These are phyloP conservation scores for Acheta domesticus DNA, from an alignment of 2,888 invertebrate genomes.

Conservation along the genomic window DNA sequence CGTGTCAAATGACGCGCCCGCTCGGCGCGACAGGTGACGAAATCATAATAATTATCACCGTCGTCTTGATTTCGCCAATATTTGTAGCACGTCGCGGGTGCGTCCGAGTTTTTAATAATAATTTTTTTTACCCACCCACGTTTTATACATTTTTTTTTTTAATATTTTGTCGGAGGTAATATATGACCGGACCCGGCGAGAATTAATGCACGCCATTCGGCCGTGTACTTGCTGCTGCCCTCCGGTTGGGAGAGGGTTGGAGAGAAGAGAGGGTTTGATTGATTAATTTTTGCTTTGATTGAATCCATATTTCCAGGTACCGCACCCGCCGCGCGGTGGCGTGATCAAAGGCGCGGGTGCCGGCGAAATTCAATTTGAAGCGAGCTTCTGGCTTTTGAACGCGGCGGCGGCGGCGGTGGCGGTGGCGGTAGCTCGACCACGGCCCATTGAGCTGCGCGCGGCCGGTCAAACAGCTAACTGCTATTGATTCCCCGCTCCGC, in stretches of 20 bases:
- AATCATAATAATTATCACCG: constrained; percentile 10
- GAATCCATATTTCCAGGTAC: constrained; percentile 21
- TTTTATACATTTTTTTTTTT: neutral
- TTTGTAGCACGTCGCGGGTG: neutral
- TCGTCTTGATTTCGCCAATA: constrained; percentile 18
- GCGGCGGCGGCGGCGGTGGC: neutral
- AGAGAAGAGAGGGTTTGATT: neutral
- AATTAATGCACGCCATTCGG: constrained; percentile 1
- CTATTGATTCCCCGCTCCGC: neutral
- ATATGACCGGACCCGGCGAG: neutral
- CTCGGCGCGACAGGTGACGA: constrained; percentile 7
- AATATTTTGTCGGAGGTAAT: neutral
- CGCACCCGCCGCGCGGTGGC: neutral
- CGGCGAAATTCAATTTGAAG: constrained; percentile 18
- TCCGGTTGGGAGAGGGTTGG: neutral
- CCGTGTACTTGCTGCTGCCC: neutral
- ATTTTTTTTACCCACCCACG: neutral
- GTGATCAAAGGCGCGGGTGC: constrained; percentile 5
- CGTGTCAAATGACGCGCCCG: constrained; percentile 3
- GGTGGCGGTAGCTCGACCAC: neutral
- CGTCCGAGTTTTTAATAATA: neutral
- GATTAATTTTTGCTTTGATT: constrained; percentile 18
- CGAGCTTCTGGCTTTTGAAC: neutral
- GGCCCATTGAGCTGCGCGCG: neutral
- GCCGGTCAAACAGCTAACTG: constrained; percentile 9